phyloP scores from a whole-genome alignment of 2,888 invertebrate genomes.

The Choristoneura rosaceana region DNA sequence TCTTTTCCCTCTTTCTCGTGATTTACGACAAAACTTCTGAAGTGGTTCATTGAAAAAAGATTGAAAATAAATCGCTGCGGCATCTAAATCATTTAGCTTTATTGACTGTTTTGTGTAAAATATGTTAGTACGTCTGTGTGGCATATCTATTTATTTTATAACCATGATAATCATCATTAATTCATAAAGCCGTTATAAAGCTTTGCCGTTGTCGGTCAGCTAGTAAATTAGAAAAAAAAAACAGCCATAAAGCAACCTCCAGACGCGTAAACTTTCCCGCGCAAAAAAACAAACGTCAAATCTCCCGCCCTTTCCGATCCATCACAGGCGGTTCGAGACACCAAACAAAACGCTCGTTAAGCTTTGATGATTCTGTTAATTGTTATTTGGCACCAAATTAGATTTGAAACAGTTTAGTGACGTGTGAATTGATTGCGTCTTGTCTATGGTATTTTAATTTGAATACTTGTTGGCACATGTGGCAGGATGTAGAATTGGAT shows the following conservation, averaged over 20 bases:
- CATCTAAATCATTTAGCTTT: slow-evolving; percentile 23
- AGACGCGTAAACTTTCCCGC: slow-evolving; percentile 49
- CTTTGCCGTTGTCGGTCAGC: too few relatives aligned
- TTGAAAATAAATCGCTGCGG: slow-evolving; percentile 29
- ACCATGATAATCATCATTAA: too few relatives aligned
- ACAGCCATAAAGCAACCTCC: background rate
- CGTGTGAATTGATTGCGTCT: slow-evolving; percentile 49
- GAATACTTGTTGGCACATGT: slow-evolving; percentile 52
- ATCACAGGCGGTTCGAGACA: slow-evolving; percentile 62
- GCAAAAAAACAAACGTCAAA: slow-evolving; percentile 64
- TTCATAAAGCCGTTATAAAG: too few relatives aligned
- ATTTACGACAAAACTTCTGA: slow-evolving; percentile 21
- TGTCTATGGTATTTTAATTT: slow-evolving; percentile 56
- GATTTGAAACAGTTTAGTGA: slow-evolving; percentile 59
- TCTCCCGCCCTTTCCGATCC: slow-evolving; percentile 65
- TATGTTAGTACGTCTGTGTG: too few relatives aligned
- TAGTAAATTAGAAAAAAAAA: too few relatives aligned
- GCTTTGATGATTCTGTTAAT: slow-evolving; percentile 78
- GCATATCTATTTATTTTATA: too few relatives aligned
- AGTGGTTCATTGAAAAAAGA: slow-evolving; percentile 24
- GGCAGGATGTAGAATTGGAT: slow-evolving; percentile 30
- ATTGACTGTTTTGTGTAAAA: too few relatives aligned
- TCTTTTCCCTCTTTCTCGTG: slow-evolving; percentile 1
- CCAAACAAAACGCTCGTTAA: slow-evolving; percentile 61
- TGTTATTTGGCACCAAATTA: slow-evolving; percentile 74